Base-by-base conservation (phyloP, 2,888 invertebrate genomes). In the Rhopalosiphum nymphaeae region DNA sequence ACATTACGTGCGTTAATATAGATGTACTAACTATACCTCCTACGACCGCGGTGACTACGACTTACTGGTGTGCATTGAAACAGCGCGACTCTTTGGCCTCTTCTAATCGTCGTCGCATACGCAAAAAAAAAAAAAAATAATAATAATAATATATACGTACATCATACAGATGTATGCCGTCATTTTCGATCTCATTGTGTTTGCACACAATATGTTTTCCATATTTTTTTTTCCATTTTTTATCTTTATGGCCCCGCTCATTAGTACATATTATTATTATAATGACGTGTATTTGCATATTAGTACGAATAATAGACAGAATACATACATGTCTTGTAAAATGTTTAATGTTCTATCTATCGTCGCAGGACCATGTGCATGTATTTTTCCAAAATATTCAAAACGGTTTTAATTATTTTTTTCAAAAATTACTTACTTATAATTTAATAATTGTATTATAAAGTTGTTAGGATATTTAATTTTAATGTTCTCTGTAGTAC, bases 111-210 rank as follows among this genome's bases (percentile, higher is more conserved):
- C 56, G 36, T 53, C 11, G 49, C 25, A 49, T 36, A 78, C 36
- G 78, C 21, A 9, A 91, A 91, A 42, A 84, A 78, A 78, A 67
- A 67, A 67, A 67, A 88, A 42, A 53, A 86, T 46, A 86, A 61
- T 29, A 90, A 90, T 46, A 90, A 67, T 90, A n/a, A 67, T 67
- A 87, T n/a, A 49, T 49, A 42, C 57, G 61, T 36, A 21, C 16
- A 67, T 16, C 26, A 49, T 67, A n/a, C 78, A 78, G 21, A 36
- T 36, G 5, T 21, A n/a, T n/a, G 49, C 10, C 25, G 78, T 53
- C 42, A 26, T 84, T 84, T 67, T 78, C 26, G 78, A 91, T 53
- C 42, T 53, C 78, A 91, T 91, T 91, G 91, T 84, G 49, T 91
- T 78, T 84, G 49, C 36, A 16, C 26, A 53, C 91, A 91, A 78